These are phyloP conservation scores for Notarius lentiginosus DNA, from an alignment of 2,113 vertebrate genomes.

Conservation along the genomic window DNA sequence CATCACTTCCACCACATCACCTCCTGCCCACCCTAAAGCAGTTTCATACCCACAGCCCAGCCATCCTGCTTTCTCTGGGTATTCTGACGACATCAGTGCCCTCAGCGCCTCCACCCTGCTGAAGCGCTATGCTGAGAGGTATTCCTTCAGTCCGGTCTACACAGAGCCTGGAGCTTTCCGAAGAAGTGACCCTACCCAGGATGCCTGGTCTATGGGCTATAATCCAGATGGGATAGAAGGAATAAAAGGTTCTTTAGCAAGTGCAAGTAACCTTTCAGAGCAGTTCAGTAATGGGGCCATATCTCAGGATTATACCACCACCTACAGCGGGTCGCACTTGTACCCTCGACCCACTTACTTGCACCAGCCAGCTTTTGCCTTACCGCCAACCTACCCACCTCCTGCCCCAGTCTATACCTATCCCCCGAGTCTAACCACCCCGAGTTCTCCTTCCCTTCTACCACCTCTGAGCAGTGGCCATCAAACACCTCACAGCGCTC, in stretches of 20 bases:
- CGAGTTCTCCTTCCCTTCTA: conserved; percentile 80
- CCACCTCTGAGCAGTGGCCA: conserved; percentile 71
- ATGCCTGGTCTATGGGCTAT: conserved; percentile 81
- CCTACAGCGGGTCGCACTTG: conserved; percentile 72
- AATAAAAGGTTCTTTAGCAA: conserved; percentile 75
- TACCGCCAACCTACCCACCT: conserved; percentile 78
- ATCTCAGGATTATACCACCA: conserved; percentile 83
- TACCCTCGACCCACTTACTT: conserved; percentile 75
- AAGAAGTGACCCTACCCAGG: conserved; percentile 75
- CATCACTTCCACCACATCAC: conserved; percentile 91
- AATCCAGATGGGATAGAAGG: conserved; percentile 81
- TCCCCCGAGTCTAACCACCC: conserved; percentile 70
- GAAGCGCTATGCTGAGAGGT: conserved; percentile 95
- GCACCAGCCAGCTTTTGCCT: conserved; percentile 71
- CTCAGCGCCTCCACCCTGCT: conserved; percentile 93
- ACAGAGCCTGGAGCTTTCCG: conserved; percentile 80
- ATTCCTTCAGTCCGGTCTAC: conserved; percentile 71
- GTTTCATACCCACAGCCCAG: conserved; percentile 77
- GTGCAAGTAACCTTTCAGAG: conserved; percentile 71
- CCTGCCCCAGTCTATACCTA: conserved; percentile 74
- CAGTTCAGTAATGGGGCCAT: conserved; percentile 64
- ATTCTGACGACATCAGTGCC: conserved; percentile 91
- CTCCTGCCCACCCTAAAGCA: conserved; percentile 84
- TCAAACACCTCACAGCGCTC: conserved; percentile 63
- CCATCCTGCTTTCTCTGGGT: conserved; percentile 82